phyloP scores from a whole-genome alignment of 2,797 vertebrate genomes.

The Poecile montanus region DNA sequence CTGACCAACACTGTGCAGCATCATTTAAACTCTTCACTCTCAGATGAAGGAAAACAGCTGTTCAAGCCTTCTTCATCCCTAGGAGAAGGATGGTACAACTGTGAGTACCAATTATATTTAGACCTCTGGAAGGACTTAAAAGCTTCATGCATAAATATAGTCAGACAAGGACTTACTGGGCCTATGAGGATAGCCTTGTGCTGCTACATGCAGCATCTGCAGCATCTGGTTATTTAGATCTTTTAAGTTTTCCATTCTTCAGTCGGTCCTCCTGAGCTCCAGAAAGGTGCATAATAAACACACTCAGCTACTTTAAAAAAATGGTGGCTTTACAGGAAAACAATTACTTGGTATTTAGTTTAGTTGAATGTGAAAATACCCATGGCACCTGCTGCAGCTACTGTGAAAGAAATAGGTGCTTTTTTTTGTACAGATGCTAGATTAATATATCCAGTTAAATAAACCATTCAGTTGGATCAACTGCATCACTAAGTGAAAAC shows the following conservation, averaged over 20 bases:
- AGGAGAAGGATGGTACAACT: neutral
- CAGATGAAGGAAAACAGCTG: neutral
- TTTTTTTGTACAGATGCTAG: neutral
- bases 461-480: neutral
- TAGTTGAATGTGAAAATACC: neutral
- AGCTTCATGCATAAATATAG: neutral
- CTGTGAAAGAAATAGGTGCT: neutral
- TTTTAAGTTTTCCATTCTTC: neutral
- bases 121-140: neutral
- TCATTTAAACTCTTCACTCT: neutral
- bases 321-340: neutral
- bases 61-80: neutral
- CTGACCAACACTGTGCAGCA: neutral
- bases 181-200: neutral
- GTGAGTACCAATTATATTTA: neutral
- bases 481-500: neutral
- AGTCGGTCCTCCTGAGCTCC: neutral
- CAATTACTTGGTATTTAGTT: neutral
- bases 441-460: neutral
- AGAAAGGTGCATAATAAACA: neutral
- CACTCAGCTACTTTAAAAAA: neutral
- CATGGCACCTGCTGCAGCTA: neutral
- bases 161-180: neutral
- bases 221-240: neutral
- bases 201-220: neutral